Evolutionary conservation across 2,113 vertebrate species (phyloP), one percentile per base, ranked within the genome.

Genomic region (Dasypus novemcinctus): DNA sequence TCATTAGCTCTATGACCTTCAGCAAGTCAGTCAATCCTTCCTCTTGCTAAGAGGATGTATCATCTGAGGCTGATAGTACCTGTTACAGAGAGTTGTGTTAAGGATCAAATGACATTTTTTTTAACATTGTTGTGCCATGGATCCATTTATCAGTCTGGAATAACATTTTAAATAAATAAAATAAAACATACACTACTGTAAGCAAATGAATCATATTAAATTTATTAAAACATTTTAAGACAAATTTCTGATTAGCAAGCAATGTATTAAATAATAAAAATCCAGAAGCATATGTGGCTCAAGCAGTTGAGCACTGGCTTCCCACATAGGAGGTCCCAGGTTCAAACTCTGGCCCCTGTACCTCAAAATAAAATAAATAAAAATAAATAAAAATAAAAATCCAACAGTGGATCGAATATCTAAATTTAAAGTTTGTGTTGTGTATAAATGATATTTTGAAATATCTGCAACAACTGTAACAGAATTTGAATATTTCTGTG

Each of bases 381-480:
- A 49, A 49, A 49, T 49, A 49, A 49, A 6, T 25, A 72, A 72
- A 10, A 38, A 12, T 59, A 6, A 21, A 18, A 33, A 57, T 78
- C 57, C 57, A 83, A 80, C 38, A 75, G 14, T 41, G 69, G 9
- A 13, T 87, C 31, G 66, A 36, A 87, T 38, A 87, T 7, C 36
- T 29, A 95, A 90, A 82, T 83, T 93, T 93, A 69, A 95, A 83
- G n/a, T 92, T 79, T 83, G 15, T 66, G 46, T 7, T 76, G 66
- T 71, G 7, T 61, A 20, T 52, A 64, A 25, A 18, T 68, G 27
- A 72, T 83, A 76, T 78, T 96, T 85, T 88, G 61, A 93, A 38
- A 54, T 61, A 75, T 33, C 29, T 80, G 1, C 38, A 43, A 81
- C 18, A 92, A 85, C 1, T 66, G 8, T 18, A 54, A 23, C 25